Base-by-base conservation (phyloP, 1,140 invertebrate genomes). In the Papilio glaucus region DNA sequence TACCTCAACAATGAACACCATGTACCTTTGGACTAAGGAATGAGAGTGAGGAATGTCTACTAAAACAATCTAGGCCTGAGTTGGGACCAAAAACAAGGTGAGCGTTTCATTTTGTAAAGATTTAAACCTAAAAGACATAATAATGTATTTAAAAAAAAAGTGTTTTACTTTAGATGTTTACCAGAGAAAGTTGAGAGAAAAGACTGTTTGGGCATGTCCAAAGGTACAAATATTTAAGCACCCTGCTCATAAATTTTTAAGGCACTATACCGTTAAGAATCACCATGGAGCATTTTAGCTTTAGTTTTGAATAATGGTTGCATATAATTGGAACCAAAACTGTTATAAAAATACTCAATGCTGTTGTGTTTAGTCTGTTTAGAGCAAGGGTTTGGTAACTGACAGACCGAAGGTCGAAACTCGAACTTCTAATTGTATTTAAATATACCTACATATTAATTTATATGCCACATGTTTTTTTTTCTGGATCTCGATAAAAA, bases 41-140 rank as follows among this genome's bases (percentile, higher is more conserved):
- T 12, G 37, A 7, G 38, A 65, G 62, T 53, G 41, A 33, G 45
- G n/a, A 37, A 42, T 10, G 29, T 26, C 73, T 41, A 49, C 62
- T 71, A 63, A 72, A 72, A 77, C 72, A 71, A 74, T 72, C 72
- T 6, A 75, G 71, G 75, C 77, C 82, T 79, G 77, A 80, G 77
- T 71, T 77, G 82, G 84, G 84, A 84, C 82, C 84, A 86, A 86
- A 79, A 68, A 76, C 37, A 49, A 77, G 71, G 67, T 72, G 72
- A 72, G 41, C 42, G 45, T 81, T 76, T 53, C 45, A 77, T 79
- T 80, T 83, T 78, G 45, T 71, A 72, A 75, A 65, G 72, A 72
- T 63, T 53, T 73, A 72, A 49, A 49, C 39, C 39, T 75, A 76
- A 49, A 63, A 68, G 63, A 69, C 41, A 33, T 42, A 53, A 33